Evolutionary conservation across 2,113 vertebrate species (phyloP), one percentile per base, ranked within the genome.

Genomic region (Tyto alba): DNA sequence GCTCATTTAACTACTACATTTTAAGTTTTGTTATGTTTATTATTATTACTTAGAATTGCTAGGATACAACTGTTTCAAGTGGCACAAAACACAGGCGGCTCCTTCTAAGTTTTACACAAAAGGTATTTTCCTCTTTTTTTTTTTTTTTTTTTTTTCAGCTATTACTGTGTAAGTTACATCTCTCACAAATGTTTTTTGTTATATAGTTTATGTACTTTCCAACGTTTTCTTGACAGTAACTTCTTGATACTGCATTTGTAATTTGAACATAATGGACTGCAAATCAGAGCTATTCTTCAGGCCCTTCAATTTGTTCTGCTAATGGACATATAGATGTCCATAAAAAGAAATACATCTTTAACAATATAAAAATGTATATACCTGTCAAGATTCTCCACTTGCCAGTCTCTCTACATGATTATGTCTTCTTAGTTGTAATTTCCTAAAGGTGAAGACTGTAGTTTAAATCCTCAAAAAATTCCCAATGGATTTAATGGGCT

Each of bases 11-110:
- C 91, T 89, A 90, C 79, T 85, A 63, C 77, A 78, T 74, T 85
- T 97, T 94, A 92, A 97, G 78, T 98, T 85, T 80, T 74, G 2
- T 75, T 83, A n/a, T 40, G 72, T 76, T 88, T 96, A 82, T 97
- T 93, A 93, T 95, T 95, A 95, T 94, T 94, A 93, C 89, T 75
- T 82, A 74, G 52, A 88, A 98, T 97, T 97, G 95, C 97, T 94
- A 96, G 87, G 93, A 85, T 93, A 97, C 89, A 50, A 55, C 43
- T 78, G 71, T 60, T 96, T 88, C 85, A 95, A 96, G 71, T 68
- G 84, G 72, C 79, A 84, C 12, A 64, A 67, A 97, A 93, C 55
- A 64, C 76, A 95, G 88, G 84, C 32, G 19, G 71, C 78, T 79
- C 81, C 74, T 89, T 75, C 79, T 87, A 62, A 88, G 53, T 93